These are phyloP conservation scores for Edolisoma coerulescens DNA, from an alignment of 2,113 vertebrate genomes.

Conservation along the genomic window DNA sequence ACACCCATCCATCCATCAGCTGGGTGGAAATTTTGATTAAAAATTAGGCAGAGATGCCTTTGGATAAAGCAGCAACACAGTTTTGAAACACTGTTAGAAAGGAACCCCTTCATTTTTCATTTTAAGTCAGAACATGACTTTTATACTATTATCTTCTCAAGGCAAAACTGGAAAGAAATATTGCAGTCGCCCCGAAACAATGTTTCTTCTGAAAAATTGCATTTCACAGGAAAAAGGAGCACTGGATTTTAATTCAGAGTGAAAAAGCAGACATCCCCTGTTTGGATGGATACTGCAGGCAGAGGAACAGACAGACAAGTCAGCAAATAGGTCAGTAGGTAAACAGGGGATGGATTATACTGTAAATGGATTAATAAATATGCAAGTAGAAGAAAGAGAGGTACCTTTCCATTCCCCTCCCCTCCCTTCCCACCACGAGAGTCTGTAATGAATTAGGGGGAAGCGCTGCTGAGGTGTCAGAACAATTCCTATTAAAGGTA, in stretches of 20 bases:
- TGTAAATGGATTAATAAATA: neutral
- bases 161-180: constrained; percentile 3
- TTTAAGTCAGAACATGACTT: neutral
- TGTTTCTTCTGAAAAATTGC: neutral
- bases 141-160: neutral
- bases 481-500: constrained; percentile 77
- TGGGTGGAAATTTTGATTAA: neutral
- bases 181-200: neutral
- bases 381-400: neutral
- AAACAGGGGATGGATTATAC: neutral
- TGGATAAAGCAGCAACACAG: neutral
- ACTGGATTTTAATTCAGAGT: neutral
- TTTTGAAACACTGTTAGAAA: neutral
- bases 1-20: neutral
- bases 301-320: neutral
- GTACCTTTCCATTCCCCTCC: neutral
- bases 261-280: neutral
- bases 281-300: neutral
- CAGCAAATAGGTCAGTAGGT: neutral
- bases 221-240: neutral
- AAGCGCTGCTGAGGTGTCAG: constrained; percentile 72
- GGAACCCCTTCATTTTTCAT: neutral
- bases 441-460: constrained; percentile 54
- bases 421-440: neutral
- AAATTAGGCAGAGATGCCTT: neutral